Evolutionary conservation across 1,140 invertebrate genomes (phyloP), one percentile per base, ranked within the genome.

Genomic region (Lasaia peninsularis): DNA sequence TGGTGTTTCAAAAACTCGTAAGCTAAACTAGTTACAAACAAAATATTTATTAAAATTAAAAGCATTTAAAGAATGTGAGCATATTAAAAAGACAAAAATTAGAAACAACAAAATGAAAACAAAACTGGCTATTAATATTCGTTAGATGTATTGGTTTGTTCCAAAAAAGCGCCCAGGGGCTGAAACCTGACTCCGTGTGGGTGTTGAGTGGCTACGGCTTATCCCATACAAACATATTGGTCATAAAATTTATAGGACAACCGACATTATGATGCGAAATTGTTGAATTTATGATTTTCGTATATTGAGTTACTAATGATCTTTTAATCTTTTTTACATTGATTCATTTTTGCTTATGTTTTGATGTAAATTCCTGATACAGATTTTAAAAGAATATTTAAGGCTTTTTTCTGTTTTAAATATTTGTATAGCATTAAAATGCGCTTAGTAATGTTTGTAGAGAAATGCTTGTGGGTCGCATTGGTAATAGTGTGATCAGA

Each of bases 61-160:
- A 52, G 20, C 18, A 61, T 58, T 21, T 35, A 9, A 62, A 54
- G 59, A 65, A 62, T 65, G 60, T 56, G 56, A 44, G 20, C 48
- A 34, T 16, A 34, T 52, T 18, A 52, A 52, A 52, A 52, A 52
- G 32, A 52, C 51, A 33, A 18, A 52, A 52, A 52, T 33, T 34
- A 33, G 31, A 59, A 31, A 54, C 51, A 52, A 37, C 31, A 53
- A 74, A 85, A 86, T 76, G 77, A 85, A 74, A 85, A 80, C 71
- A 85, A 80, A 83, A 83, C 60, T 59, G 59, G 69, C 74, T 74
- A 85, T 86, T 88, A 85, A 86, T 88, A 88, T 82, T 86, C 77
- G 81, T 85, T 88, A 82, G 77, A 86, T 78, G 80, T 86, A 88
- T 86, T 83, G 78, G 81, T 84, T 85, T 86, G 78, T 86, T 78